A percentile compares a stretch with the other conserved stretches of the same genome.
Conservation (phyloP, 2,113 vertebrate genomes). For the Pandion haliaetus region DNA sequence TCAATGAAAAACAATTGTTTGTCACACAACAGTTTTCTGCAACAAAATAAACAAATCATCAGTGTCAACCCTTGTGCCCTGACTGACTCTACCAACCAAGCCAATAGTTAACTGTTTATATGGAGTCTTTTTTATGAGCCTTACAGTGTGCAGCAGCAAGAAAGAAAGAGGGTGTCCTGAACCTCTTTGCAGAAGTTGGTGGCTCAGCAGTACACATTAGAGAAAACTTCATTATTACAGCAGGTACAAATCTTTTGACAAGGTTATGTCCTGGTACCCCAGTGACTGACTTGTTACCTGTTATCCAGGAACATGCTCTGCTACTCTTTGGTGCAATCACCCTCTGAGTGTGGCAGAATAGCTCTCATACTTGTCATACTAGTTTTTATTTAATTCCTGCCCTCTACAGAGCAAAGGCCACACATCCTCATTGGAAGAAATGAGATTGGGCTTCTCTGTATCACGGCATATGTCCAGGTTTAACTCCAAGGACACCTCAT, state of each 20-base stretch:
- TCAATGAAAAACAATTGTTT: neutral
- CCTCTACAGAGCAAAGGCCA: neutral
- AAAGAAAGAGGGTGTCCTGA: neutral
- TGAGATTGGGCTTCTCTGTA: neutral
- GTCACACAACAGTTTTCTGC: neutral
- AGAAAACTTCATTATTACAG: neutral
- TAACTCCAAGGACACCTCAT: neutral
- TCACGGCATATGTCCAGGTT: neutral
- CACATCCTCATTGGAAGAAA: neutral
- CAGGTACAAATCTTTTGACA: neutral
- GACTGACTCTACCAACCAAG: neutral
- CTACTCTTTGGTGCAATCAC: neutral
- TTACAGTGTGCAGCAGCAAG: neutral
- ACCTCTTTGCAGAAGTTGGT: neutral
- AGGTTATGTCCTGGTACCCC: neutral
- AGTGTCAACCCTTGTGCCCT: neutral
- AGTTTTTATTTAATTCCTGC: neutral
- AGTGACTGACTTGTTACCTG: fast-evolving
- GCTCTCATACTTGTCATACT: neutral
- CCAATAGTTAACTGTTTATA: neutral
- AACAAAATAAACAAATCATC: neutral
- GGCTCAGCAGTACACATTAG: neutral
- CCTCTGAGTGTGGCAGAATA: neutral
- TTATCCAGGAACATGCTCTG: neutral
- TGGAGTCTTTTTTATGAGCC: neutral